These are phyloP conservation scores for Agrotis ipsilon DNA, from an alignment of 2,888 invertebrate genomes.

Conservation along the genomic window DNA sequence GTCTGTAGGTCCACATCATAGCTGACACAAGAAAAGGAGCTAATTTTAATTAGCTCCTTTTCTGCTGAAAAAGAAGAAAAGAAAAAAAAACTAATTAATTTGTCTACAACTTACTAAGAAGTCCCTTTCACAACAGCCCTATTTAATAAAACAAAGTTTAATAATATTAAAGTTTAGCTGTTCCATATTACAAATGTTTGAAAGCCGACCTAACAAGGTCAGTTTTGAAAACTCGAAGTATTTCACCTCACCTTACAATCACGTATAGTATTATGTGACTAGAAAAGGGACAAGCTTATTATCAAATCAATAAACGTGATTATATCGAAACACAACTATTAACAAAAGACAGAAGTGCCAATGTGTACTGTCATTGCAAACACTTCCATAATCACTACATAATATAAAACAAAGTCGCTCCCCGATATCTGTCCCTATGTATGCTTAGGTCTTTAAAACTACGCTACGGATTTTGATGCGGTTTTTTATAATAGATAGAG, in stretches of 20 bases:
- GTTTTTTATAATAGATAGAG: too few species aligned
- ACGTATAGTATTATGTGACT: conserved; percentile 35
- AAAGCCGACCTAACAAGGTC: background rate
- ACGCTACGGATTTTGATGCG: too few species aligned
- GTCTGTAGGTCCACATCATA: too few species aligned
- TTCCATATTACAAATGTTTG: background rate
- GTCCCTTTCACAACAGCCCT: background rate
- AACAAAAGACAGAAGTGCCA: conserved; percentile 20
- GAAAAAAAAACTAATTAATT: background rate
- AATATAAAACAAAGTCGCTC: too few species aligned
- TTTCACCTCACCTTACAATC: conserved; percentile 21
- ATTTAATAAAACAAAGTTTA: background rate
- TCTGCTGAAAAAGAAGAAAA: too few species aligned
- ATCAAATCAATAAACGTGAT: conserved; percentile 63
- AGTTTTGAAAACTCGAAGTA: conserved; percentile 13
- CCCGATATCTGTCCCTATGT: too few species aligned
- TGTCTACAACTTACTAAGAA: background rate
- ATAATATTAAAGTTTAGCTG: background rate
- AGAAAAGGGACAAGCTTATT: conserved; percentile 58
- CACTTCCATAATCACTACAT: too few species aligned
- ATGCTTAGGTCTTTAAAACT: too few species aligned
- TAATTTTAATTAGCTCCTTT: too few species aligned
- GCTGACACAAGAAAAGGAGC: too few species aligned
- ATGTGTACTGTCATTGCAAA: background rate
- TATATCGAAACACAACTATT: conserved; percentile 39